Conservation (phyloP, 2,888 invertebrate genomes). For the Archaeoteleia sp. region DNA sequence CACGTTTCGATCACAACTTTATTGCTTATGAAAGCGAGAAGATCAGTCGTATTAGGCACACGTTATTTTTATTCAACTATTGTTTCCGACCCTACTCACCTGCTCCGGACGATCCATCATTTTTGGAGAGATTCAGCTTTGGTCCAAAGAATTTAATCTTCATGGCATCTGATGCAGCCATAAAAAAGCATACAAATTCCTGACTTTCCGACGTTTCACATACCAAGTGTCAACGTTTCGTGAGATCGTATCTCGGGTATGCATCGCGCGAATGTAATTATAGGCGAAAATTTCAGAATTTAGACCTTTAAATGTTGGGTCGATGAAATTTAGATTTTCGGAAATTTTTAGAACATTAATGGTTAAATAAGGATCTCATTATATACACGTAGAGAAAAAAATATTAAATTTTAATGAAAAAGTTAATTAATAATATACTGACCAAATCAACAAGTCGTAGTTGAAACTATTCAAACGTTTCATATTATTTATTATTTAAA, state of each 20-base stretch:
- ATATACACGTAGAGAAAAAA: too few species aligned
- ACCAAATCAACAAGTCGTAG: too few species aligned
- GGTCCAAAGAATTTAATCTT: slow-evolving; percentile 48
- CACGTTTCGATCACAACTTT: background rate
- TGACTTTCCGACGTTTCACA: slow-evolving; percentile 36
- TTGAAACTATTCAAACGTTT: too few species aligned
- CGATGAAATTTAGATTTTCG: too few species aligned
- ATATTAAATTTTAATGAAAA: too few species aligned
- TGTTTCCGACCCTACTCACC: slow-evolving; percentile 45
- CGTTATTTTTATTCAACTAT: slow-evolving; percentile 9
- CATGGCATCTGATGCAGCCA: slow-evolving; percentile 45
- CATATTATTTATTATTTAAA: too few species aligned
- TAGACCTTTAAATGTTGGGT: slow-evolving; percentile 3
- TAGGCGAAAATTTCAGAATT: slow-evolving; percentile 39
- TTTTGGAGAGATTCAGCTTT: slow-evolving; percentile 29
- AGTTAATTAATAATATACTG: too few species aligned
- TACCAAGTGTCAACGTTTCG: slow-evolving; percentile 49
- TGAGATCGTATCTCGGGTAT: slow-evolving; percentile 36
- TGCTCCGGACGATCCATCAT: slow-evolving; percentile 53
- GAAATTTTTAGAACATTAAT: too few species aligned
- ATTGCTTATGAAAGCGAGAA: slow-evolving; percentile 8
- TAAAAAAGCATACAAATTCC: slow-evolving; percentile 34
- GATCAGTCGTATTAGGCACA: slow-evolving; percentile 3
- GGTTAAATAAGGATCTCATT: too few species aligned
- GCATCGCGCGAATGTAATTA: slow-evolving; percentile 45